Evolutionary conservation across 2,888 invertebrate species (phyloP).

Genomic region (Malthinus flaveolus): DNA sequence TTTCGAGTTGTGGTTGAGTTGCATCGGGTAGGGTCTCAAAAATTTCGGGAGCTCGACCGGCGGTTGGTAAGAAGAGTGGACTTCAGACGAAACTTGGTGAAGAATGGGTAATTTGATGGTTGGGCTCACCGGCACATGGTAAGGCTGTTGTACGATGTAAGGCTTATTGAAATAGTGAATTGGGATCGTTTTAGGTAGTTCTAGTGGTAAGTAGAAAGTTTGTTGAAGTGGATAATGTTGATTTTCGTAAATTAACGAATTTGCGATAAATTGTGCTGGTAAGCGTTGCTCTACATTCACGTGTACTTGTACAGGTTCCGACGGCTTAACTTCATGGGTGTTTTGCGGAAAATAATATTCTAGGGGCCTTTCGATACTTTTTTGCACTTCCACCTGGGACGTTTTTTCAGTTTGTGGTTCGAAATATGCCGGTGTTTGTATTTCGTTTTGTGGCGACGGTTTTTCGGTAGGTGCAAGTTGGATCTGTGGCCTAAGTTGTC

Average conservation of each 20-base stretch:
- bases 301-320: conserved; percentile 44
- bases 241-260: background rate
- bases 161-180: conserved; percentile 33
- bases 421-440: too few species aligned
- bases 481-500: background rate
- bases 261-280: background rate
- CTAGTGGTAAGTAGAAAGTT: conserved; percentile 28
- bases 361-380: conserved; percentile 45
- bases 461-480: background rate
- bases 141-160: conserved; percentile 31
- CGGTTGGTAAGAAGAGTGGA: conserved; percentile 37
- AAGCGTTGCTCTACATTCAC: conserved; percentile 47
- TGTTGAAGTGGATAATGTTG: conserved; percentile 52
- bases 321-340: too few species aligned
- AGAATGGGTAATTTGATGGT: conserved; percentile 43
- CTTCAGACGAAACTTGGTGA: conserved; percentile 37
- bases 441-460: background rate
- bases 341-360: background rate
- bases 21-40: background rate
- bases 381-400: conserved; percentile 37
- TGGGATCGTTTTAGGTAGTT: conserved; percentile 35
- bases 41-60: conserved; percentile 37
- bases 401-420: too few species aligned
- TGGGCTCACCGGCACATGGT: conserved; percentile 38
- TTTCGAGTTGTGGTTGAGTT: background rate